Percentiles rank a stretch among this genome's conserved stretches.
These are phyloP conservation scores for Chaetophractus vellerosus DNA, from an alignment of 2,797 vertebrate genomes.

Conservation along the genomic window DNA sequence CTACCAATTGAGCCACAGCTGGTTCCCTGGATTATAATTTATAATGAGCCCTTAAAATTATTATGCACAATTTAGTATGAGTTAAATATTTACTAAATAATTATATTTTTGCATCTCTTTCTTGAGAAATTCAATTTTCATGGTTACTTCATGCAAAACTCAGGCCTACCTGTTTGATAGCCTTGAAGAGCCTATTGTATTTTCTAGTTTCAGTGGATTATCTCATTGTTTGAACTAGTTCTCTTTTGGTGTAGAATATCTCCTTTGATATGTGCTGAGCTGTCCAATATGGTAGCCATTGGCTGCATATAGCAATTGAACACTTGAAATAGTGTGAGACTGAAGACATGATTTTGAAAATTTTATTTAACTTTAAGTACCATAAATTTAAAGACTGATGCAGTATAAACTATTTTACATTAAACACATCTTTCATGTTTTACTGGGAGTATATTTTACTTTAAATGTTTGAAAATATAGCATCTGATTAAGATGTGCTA, in stretches of 20 bases:
- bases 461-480: not conserved
- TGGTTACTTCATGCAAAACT: not conserved
- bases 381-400: not conserved
- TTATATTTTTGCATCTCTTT: not conserved
- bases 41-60: not conserved
- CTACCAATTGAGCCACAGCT: too few relatives aligned
- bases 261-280: not conserved
- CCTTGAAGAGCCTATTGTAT: not conserved
- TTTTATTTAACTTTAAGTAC: not conserved
- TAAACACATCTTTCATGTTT: not conserved
- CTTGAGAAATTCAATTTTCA: not conserved
- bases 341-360: not conserved
- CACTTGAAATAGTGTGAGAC: not conserved
- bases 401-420: not conserved
- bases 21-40: not conserved
- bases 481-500: not conserved
- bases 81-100: not conserved
- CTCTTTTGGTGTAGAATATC: accelerated
- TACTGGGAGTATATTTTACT: not conserved
- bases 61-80: not conserved
- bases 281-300: not conserved
- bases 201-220: too few relatives aligned
- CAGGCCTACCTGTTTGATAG: not conserved
- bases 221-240: accelerated
- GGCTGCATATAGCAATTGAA: accelerated